Evolutionary conservation across 1,140 invertebrate genomes (phyloP).

Genomic region (Scaptomyza pallida): DNA sequence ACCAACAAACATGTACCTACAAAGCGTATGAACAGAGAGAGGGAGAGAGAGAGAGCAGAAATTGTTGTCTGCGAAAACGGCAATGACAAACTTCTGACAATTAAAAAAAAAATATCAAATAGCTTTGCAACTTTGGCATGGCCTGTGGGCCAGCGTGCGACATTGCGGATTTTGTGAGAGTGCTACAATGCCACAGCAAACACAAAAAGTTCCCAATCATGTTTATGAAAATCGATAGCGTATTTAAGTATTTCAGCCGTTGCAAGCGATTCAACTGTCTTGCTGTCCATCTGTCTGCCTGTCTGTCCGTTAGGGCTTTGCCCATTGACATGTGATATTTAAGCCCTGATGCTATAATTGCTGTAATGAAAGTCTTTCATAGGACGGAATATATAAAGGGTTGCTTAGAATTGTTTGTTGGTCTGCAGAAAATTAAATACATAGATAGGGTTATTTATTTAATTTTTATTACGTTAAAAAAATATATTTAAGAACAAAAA

Average conservation of each 20-base stretch:
- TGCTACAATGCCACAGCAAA: background rate
- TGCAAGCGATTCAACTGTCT: constrained; percentile 8
- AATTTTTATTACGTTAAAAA: no score
- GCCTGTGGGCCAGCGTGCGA: constrained; percentile 1
- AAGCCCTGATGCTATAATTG: constrained; percentile 60
- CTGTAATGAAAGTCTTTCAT: constrained; percentile 30
- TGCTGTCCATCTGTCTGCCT: constrained; percentile 9
- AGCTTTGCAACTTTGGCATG: background rate
- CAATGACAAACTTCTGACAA: constrained; percentile 66
- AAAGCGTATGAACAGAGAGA: background rate
- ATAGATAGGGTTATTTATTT: no score
- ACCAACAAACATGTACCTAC: no score
- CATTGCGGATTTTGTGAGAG: background rate
- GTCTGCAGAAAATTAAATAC: no score
- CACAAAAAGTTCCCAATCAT: background rate
- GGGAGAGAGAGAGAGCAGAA: constrained; percentile 1
- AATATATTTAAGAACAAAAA: no score
- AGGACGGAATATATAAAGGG: no score
- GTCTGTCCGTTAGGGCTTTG: background rate
- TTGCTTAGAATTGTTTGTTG: no score
- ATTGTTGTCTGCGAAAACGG: constrained; percentile 42
- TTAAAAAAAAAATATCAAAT: constrained; percentile 41
- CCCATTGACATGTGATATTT: constrained; percentile 60
- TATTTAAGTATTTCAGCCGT: constrained; percentile 2
- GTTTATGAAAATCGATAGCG: constrained; percentile 59